Percentiles rank a stretch among this genome's conserved stretches.
Conservation (phyloP, 2,113 vertebrate genomes). For the Hippoglossus stenolepis region DNA sequence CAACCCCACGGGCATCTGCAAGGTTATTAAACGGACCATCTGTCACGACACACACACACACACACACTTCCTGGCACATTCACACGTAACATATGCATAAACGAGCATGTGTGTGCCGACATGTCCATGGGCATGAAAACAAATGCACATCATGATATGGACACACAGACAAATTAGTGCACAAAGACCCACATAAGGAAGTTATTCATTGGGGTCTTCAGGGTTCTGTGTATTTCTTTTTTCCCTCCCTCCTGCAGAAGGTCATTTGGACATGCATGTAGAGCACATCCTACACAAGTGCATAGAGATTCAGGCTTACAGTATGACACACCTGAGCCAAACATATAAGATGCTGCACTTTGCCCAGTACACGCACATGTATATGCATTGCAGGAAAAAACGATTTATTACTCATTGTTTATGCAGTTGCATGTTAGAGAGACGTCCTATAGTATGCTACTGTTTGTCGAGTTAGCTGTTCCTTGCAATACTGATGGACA, state of each 20-base stretch:
- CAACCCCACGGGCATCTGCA: slow-evolving; percentile 45
- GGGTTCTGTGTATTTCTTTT: background rate
- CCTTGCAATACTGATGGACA: background rate
- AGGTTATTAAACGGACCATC: slow-evolving; percentile 67
- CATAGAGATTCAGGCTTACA: background rate
- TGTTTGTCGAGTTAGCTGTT: background rate
- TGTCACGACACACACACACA: slow-evolving; percentile 21
- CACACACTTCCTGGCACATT: slow-evolving; percentile 10
- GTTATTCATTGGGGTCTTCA: background rate
- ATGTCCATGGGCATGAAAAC: background rate
- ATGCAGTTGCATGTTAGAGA: too few relatives aligned
- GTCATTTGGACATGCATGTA: background rate
- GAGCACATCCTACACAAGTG: background rate
- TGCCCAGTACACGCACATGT: too few relatives aligned
- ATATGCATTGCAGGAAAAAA: background rate
- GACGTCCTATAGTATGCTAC: too few relatives aligned
- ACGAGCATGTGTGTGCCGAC: background rate
- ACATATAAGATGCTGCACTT: background rate
- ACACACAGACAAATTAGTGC: background rate
- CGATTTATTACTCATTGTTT: too few relatives aligned
- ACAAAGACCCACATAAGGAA: background rate
- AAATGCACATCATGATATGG: background rate
- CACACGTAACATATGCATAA: background rate
- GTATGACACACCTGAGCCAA: background rate
- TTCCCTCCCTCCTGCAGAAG: background rate